Evolutionary conservation across 2,113 vertebrate species (phyloP), one percentile per base, ranked within the genome.

Genomic region (Plecotus auritus): DNA sequence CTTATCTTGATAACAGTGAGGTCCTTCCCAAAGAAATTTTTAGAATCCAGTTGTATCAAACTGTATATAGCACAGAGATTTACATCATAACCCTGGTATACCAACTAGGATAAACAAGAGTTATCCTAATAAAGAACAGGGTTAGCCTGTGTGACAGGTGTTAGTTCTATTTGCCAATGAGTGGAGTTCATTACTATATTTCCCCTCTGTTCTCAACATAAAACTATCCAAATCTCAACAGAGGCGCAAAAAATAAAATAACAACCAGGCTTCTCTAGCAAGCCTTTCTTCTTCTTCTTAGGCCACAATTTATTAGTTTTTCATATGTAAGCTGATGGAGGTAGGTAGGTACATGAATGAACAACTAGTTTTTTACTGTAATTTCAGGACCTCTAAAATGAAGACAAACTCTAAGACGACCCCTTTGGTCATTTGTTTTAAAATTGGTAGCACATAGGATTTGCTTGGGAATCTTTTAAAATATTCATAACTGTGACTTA

Each of bases 191-290:
- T 74, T 86, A 47, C 64, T 90, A 35, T 76, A 85, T 90, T 91
- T 73, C 2, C 35, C 72, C 83, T 96, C 78, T 84, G 26, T 80
- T 94, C 14, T 93, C 59, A 94, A n/a, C 13, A 67, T 40, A 91
- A 95, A 97, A 88, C 32, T 92, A 20, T 64, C 30, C n/a, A 35
- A 49, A 77, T 30, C 64, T 7, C 20, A 90, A 64, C 37, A 77
- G 4, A 49, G 77, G 14, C 30, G 2, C 2, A 35, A 94, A 91
- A 80, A 56, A 5, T 5, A n/a, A 86, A 54, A 54, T 56, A 93
- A 40, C 8, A 84, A 7, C 12, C 28, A 80, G 40, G 28, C 12
- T 49, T 89, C n/a, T 74, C 47, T 37, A 37, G 20, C 26, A 72
- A 94, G 22, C 10, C 18, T 94, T 88, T 85, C 8, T 73, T 93